Percentiles rank a stretch among this genome's conserved stretches.
These are phyloP conservation scores for Prinia subflava DNA, from an alignment of 2,113 vertebrate species.

Conservation along the genomic window DNA sequence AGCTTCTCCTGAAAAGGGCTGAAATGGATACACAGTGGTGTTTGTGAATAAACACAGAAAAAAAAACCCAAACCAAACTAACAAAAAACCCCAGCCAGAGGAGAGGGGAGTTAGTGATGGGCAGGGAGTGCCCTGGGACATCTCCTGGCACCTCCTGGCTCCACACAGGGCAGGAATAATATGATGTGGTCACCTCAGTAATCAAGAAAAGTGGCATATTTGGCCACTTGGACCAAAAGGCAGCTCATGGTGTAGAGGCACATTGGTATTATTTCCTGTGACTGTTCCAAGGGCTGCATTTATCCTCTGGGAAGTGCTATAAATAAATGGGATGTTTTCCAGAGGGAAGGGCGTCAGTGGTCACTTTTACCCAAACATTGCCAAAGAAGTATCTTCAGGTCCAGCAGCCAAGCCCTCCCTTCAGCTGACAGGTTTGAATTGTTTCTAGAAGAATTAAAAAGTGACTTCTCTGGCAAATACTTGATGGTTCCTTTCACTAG, in stretches of 20 bases:
- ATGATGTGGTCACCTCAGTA: not conserved
- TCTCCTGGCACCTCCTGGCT: not conserved
- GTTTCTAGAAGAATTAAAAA: not conserved
- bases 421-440: not conserved
- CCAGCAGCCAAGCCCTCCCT: not conserved
- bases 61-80: not conserved
- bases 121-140: not conserved
- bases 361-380: not conserved
- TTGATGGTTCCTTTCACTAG: not conserved
- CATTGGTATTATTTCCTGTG: not conserved
- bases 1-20: not conserved
- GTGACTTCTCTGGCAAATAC: not conserved
- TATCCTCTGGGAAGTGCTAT: not conserved
- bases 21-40: not conserved
- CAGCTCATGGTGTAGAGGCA: not conserved
- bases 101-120: fast-evolving
- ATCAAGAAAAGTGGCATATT: not conserved
- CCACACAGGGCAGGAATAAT: not conserved
- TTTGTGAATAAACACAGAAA: not conserved
- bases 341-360: not conserved
- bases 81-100: fast-evolving
- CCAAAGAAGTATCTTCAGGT: not conserved
- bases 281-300: not conserved
- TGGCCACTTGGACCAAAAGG: not conserved
- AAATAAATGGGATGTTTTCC: not conserved